Conservation (phyloP, 2,797 vertebrate species). For the Sebastiscus albofasciatus region DNA sequence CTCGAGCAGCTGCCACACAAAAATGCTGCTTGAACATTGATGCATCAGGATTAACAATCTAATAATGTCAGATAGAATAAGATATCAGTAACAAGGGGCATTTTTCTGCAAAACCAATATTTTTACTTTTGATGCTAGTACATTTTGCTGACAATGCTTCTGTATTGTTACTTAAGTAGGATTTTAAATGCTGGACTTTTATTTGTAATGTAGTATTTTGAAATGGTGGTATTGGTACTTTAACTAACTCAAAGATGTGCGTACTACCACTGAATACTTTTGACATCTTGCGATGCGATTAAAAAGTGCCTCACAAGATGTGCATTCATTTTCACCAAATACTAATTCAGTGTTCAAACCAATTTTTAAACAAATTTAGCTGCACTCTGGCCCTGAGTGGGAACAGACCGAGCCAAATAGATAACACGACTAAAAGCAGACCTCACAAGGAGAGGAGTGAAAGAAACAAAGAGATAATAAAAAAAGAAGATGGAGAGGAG, state of each 20-base stretch:
- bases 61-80: not conserved
- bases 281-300: not conserved
- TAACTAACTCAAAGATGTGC: not conserved
- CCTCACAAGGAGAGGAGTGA: not conserved
- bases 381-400: not conserved
- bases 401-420: not conserved
- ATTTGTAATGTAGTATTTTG: not conserved
- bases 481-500: not conserved
- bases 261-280: not conserved
- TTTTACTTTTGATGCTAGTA: not conserved
- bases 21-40: not conserved
- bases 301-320: constrained; percentile 1
- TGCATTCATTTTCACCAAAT: not conserved
- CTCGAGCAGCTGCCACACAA: not conserved
- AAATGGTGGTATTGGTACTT: not conserved
- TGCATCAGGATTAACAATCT: not conserved
- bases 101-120: not conserved
- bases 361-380: not conserved
- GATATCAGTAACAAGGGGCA: not conserved
- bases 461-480: constrained; percentile 8
- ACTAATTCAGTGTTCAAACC: not conserved
- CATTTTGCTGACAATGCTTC: not conserved
- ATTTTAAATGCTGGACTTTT: not conserved
- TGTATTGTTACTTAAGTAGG: not conserved
- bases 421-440: not conserved